Conservation (phyloP, 2,888 invertebrate species). For the Apotomis betuletana region DNA sequence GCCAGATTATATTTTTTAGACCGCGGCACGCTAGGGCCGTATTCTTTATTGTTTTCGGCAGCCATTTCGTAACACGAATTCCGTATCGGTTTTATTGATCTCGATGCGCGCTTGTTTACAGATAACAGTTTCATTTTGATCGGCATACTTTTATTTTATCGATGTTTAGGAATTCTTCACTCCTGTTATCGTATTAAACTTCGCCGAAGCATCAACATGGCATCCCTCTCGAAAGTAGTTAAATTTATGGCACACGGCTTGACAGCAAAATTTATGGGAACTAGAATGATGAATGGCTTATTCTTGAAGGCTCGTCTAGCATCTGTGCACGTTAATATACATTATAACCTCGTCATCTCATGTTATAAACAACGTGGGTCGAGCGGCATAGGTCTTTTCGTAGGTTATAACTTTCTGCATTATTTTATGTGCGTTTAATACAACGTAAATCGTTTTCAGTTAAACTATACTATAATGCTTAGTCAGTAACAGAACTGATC, state of each 20-base stretch:
- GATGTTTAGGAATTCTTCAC: constrained; percentile 24
- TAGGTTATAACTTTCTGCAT: constrained; percentile 13
- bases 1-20: constrained; percentile 55
- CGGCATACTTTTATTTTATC: constrained; percentile 51
- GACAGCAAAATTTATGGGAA: constrained; percentile 41
- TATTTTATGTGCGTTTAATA: constrained; percentile 17
- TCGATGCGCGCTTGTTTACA: constrained; percentile 50
- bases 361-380: constrained; percentile 31
- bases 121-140: constrained; percentile 48
- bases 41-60: constrained; percentile 46
- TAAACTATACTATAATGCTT: background rate
- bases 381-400: constrained; percentile 19
- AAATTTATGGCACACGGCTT: constrained; percentile 38
- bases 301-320: constrained; percentile 38
- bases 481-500: background rate
- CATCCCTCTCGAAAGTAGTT: constrained; percentile 35
- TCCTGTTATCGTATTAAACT: background rate
- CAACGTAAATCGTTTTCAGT: background rate
- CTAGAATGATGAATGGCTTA: constrained; percentile 40
- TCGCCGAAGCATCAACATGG: constrained; percentile 18
- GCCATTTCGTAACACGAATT: constrained; percentile 55
- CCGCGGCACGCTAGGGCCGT: constrained; percentile 48
- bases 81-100: constrained; percentile 55
- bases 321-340: constrained; percentile 35
- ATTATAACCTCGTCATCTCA: constrained; percentile 40